Evolutionary conservation across 2,113 vertebrate species (phyloP).

Genomic region (Brachyistius frenatus): DNA sequence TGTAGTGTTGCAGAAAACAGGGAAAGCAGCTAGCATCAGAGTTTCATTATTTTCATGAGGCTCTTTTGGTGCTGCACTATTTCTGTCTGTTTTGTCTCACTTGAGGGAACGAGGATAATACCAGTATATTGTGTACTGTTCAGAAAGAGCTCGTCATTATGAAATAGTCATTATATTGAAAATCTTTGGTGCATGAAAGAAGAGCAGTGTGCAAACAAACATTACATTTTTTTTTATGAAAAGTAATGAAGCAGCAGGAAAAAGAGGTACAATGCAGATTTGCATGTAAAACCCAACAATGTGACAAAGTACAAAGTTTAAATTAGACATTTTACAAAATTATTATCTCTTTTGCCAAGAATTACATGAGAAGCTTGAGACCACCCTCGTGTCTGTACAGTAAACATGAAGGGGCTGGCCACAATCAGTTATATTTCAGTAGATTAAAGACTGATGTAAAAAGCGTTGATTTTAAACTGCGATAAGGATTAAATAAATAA

Average conservation of each 20-base stretch:
- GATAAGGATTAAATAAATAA: too few relatives aligned
- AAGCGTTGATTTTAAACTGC: too few relatives aligned
- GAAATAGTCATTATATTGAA: slow-evolving; percentile 32
- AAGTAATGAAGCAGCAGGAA: slow-evolving; percentile 14
- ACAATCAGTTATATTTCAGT: not conserved
- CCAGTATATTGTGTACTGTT: slow-evolving; percentile 30
- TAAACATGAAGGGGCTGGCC: not conserved
- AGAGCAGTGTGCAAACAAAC: slow-evolving; percentile 12
- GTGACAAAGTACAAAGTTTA: not conserved
- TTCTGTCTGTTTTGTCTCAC: slow-evolving; percentile 35
- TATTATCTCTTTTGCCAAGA: not conserved
- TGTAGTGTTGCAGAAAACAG: slow-evolving; percentile 64
- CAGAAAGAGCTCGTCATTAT: slow-evolving; percentile 38
- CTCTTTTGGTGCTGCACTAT: slow-evolving; percentile 38
- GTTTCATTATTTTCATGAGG: slow-evolving; percentile 67
- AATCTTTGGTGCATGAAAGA: slow-evolving; percentile 15
- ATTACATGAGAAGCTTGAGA: not conserved
- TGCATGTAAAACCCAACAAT: not conserved
- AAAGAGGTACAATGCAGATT: slow-evolving; percentile 1
- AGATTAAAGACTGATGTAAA: too few relatives aligned
- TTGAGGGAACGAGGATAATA: slow-evolving; percentile 11
- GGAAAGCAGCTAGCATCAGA: slow-evolving; percentile 37
- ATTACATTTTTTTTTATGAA: slow-evolving; percentile 17
- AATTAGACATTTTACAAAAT: slow-evolving; percentile 14
- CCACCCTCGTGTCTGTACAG: too few relatives aligned